Evolutionary conservation across 2,113 vertebrate genomes (phyloP).

Genomic region (Lepus timidus): DNA sequence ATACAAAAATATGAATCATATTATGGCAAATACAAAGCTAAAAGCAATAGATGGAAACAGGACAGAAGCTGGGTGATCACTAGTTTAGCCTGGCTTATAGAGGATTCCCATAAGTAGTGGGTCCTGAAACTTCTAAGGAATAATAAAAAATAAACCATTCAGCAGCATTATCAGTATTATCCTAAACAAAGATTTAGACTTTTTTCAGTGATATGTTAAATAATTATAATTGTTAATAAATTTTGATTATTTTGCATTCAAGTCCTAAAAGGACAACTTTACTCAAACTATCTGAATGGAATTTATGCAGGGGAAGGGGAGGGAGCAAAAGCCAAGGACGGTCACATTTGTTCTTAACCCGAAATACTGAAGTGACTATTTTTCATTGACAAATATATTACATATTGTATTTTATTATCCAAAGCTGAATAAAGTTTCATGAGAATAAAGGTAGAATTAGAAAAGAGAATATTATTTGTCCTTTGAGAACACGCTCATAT

Average conservation of each 20-base stretch:
- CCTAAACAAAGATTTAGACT: not conserved
- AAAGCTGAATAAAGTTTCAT: not conserved
- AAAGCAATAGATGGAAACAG: not conserved
- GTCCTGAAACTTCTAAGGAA: not conserved
- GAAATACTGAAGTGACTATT: not conserved
- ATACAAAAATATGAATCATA: conserved; percentile 11
- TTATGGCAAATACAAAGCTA: not conserved
- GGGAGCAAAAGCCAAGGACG: not conserved
- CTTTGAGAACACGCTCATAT: conserved; percentile 20
- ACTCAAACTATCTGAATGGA: conserved; percentile 35
- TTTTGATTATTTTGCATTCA: conserved; percentile 5
- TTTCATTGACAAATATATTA: conserved; percentile 27
- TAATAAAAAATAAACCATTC: not conserved
- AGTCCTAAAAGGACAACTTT: conserved; percentile 56
- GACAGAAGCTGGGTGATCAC: not conserved
- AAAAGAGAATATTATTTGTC: conserved; percentile 51
- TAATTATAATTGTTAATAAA: not conserved
- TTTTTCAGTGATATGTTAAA: conserved; percentile 36
- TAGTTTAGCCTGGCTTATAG: not conserved
- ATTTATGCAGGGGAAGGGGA: not conserved
- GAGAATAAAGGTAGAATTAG: not conserved
- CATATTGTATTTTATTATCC: conserved; percentile 24
- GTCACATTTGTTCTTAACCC: not conserved
- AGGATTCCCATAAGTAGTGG: not conserved
- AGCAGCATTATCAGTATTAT: not conserved